A percentile compares a stretch with the other conserved stretches of the same genome.
Conservation (phyloP, 2,797 vertebrate species). For the Gobio occitaniae region DNA sequence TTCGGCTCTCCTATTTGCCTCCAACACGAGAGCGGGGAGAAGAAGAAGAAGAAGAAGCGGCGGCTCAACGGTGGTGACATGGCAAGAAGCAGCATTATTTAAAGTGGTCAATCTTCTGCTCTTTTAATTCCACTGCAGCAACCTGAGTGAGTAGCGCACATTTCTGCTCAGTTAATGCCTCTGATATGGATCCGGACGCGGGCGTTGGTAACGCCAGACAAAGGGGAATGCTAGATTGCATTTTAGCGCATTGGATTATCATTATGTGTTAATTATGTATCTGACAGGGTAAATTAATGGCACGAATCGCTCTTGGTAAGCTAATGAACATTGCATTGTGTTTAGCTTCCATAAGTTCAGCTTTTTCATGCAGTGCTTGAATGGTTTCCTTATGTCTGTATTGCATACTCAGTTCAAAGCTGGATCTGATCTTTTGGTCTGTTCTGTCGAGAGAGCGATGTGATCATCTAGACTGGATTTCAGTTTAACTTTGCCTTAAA, state of each 20-base stretch:
- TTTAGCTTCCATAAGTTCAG: constrained; percentile 30
- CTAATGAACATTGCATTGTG: background rate
- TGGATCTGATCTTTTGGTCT: constrained; percentile 33
- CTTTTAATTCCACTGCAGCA: constrained; percentile 76
- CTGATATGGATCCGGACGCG: constrained; percentile 70
- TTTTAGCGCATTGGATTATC: constrained; percentile 74
- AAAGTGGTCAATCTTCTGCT: constrained; percentile 79
- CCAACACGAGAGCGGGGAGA: constrained; percentile 70
- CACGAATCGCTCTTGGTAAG: constrained; percentile 4
- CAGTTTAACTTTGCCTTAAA: constrained; percentile 13
- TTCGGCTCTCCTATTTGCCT: constrained; percentile 74
- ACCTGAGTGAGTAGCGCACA: constrained; percentile 81
- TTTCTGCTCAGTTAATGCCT: constrained; percentile 70
- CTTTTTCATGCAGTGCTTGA: constrained; percentile 48
- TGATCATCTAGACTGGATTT: constrained; percentile 28
- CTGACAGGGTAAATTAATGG: background rate
- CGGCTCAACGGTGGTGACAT: constrained; percentile 78
- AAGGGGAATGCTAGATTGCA: constrained; percentile 76
- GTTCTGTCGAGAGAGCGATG: constrained; percentile 16
- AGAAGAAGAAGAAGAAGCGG: constrained; percentile 69
- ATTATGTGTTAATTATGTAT: constrained; percentile 31
- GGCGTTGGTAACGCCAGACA: constrained; percentile 68
- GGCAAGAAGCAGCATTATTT: constrained; percentile 76
- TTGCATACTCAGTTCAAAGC: constrained; percentile 32
- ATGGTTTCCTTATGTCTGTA: constrained; percentile 54